Evolutionary conservation across 2,797 vertebrate genomes (phyloP).

Genomic region (Acanthis flammea): DNA sequence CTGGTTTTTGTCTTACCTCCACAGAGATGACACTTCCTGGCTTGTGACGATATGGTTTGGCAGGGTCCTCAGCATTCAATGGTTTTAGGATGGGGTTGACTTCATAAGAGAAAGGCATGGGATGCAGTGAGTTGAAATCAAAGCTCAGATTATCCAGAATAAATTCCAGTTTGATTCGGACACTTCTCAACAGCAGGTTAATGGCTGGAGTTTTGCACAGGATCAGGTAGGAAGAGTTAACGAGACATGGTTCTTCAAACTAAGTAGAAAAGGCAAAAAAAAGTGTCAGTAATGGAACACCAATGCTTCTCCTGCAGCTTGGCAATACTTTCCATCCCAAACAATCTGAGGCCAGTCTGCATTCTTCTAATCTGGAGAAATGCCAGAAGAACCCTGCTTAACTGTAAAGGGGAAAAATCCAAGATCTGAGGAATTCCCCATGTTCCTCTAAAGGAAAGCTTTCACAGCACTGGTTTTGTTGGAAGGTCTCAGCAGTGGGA

Average conservation of each 20-base stretch:
- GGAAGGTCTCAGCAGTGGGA: neutral
- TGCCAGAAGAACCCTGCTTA: neutral
- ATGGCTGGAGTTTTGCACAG: constrained; percentile 88
- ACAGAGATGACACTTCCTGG: constrained; percentile 95
- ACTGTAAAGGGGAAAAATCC: neutral
- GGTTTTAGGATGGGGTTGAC: constrained; percentile 84
- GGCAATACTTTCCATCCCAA: neutral
- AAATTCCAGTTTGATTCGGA: constrained; percentile 85
- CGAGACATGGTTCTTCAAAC: constrained; percentile 86
- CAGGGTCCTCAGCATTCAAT: constrained; percentile 85
- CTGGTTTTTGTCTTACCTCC: constrained; percentile 81
- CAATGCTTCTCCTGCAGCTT: neutral
- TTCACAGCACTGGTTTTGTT: neutral
- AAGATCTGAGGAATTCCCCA: constrained; percentile 1
- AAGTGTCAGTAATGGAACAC: neutral
- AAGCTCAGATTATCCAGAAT: constrained; percentile 91
- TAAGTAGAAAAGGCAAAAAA: constrained; percentile 55
- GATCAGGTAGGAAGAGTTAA: constrained; percentile 88
- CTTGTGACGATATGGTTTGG: constrained; percentile 90
- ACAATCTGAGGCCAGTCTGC: neutral
- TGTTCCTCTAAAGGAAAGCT: neutral
- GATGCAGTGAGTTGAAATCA: constrained; percentile 83
- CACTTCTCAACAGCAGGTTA: constrained; percentile 68
- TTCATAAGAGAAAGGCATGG: constrained; percentile 86
- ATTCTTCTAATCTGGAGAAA: neutral